Percentiles rank a stretch among this genome's conserved stretches.
These are phyloP conservation scores for Pseudochaenichthys georgianus DNA, from an alignment of 2,797 vertebrate genomes.

Conservation along the genomic window DNA sequence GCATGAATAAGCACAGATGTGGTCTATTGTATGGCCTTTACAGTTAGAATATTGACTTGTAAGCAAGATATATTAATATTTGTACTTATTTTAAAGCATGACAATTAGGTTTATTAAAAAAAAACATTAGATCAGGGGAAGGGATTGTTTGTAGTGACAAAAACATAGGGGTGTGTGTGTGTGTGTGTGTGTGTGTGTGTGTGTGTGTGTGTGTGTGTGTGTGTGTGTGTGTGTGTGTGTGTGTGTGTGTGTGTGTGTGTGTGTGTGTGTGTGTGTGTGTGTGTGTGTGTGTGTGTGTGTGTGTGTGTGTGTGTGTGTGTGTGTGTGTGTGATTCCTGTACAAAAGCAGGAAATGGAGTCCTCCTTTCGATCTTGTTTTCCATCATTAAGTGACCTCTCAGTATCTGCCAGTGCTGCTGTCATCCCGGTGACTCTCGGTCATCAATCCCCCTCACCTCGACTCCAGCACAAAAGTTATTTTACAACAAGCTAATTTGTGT, in stretches of 20 bases:
- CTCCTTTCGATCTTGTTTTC: not conserved
- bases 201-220: not conserved
- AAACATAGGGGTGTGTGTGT: too few relatives aligned
- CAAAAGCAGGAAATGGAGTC: constrained; percentile 1
- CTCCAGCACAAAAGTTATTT: constrained; percentile 10
- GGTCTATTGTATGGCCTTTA: too few relatives aligned
- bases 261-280: too few relatives aligned
- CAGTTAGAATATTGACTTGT: not conserved
- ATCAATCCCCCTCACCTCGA: constrained; percentile 12
- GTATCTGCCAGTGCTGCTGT: not conserved
- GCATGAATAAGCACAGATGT: too few relatives aligned
- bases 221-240: too few relatives aligned
- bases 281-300: too few relatives aligned
- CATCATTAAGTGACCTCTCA: not conserved
- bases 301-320: too few relatives aligned
- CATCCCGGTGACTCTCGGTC: constrained; percentile 6
- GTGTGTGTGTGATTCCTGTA: not conserved
- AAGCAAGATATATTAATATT: not conserved
- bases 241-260: too few relatives aligned
- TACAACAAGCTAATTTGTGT: constrained; percentile 28
- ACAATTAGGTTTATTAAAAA: not conserved
- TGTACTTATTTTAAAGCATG: not conserved
- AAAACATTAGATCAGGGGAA: not conserved
- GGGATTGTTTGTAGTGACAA: too few relatives aligned
- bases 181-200: too few relatives aligned